These are phyloP conservation scores for Meliscaeva auricollis DNA, from an alignment of 2,888 invertebrate species.

Conservation along the genomic window DNA sequence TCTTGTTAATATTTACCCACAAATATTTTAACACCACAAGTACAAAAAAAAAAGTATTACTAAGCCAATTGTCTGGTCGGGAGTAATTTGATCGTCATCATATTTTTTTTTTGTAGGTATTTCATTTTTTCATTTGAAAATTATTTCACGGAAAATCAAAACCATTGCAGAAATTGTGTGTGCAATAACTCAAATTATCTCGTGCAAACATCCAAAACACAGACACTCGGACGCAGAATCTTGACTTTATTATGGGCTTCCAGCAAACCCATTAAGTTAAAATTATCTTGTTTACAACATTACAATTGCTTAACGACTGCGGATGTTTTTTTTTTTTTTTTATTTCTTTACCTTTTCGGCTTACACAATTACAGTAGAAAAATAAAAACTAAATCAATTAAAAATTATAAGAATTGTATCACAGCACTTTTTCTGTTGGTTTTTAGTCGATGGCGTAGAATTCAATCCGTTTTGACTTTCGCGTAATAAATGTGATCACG, in stretches of 20 bases:
- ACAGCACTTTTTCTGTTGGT: slow-evolving; percentile 61
- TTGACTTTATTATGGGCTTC: not conserved
- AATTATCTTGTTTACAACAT: slow-evolving; percentile 12
- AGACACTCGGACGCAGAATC: not conserved
- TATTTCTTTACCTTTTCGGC: slow-evolving; percentile 50
- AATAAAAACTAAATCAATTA: not conserved
- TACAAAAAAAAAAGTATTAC: not conserved
- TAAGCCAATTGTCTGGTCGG: not conserved
- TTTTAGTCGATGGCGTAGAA: not conserved
- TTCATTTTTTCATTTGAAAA: not conserved
- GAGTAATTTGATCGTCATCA: not conserved
- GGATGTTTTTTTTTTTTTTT: not conserved
- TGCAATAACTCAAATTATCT: slow-evolving; percentile 10
- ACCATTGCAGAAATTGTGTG: not conserved
- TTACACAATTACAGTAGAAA: no score
- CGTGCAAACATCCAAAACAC: not conserved
- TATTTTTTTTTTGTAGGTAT: no score
- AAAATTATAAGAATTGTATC: slow-evolving; percentile 32
- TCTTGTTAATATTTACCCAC: no score
- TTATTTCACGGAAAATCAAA: not conserved
- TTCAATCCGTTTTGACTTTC: slow-evolving; percentile 19
- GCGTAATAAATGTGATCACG: slow-evolving; percentile 50
- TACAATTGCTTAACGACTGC: slow-evolving; percentile 3
- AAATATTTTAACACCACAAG: not conserved
- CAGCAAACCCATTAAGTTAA: not conserved